Base-by-base conservation (phyloP, 2,888 invertebrate genomes). In the Tetheella fluctuosa region DNA sequence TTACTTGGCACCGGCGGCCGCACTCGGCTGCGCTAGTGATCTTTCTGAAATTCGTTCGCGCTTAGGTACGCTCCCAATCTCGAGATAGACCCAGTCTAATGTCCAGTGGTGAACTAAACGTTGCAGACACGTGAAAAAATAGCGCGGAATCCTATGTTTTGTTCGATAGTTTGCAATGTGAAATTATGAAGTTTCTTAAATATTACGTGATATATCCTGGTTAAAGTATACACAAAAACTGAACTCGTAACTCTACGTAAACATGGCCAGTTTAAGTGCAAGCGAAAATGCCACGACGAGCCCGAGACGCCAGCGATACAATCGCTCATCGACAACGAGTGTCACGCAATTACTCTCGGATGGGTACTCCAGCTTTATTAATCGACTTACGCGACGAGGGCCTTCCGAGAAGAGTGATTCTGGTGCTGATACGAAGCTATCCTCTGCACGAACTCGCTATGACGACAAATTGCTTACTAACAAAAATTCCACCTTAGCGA, bases 281-380 rank as follows among this genome's bases (percentile, higher is more conserved):
- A 85, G 82, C 74, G 86, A 86, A 73, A 86, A 83, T 76, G 85
- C 82, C 64, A 84, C 88, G 67, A 87, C 90, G 60, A 94, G 89
- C 81, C 94, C 84, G 83, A 94, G 95, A 66, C 94, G 95, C 71
- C 95, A 94, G 81, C 95, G 97, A 70, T 97, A 97, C 89, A 94
- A 96, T 70, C 95, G 97, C 67, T 94, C 95, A 67, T 96, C 97
- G 58, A 96, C 96, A 63, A 94, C 96, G 57, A 97, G 97, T 90
- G 97, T 98, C 75, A 96, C 97, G 69, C 97, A 98, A 89, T 93
- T 98, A 78, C 93, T 98, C 74, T 96, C 96, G 73, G 97, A 98
- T 85, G 97, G 97, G 74, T 98, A 97, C 89, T 96, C 97, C 79
- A 97, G 95, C 89, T 94, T 98, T 71, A 94, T 98, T 77, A 97